Evolutionary conservation across 1,140 invertebrate genomes (phyloP).

Genomic region (Temnothorax curvispinosus): DNA sequence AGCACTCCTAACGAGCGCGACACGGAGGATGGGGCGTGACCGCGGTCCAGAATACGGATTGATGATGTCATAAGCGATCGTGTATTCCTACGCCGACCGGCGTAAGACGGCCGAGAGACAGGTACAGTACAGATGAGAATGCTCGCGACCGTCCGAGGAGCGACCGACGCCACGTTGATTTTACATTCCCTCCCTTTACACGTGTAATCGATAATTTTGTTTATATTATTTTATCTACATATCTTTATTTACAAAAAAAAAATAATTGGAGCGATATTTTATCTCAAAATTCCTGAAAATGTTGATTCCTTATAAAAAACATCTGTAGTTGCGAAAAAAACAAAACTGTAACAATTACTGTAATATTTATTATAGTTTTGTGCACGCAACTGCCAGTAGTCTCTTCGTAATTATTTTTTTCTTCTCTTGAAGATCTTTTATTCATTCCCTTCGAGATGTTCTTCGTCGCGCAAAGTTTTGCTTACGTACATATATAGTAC

Average conservation of each 20-base stretch:
- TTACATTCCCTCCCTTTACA: too few species aligned
- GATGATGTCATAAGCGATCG: slow-evolving; percentile 79
- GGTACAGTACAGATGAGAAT: slow-evolving; percentile 55
- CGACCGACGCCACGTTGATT: neutral
- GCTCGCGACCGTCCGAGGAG: neutral
- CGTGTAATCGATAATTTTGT: too few species aligned
- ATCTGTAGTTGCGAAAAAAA: too few species aligned
- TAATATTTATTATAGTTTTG: too few species aligned
- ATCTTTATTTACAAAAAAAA: neutral
- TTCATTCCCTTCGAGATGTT: neutral
- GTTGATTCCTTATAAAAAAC: neutral
- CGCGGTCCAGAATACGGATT: slow-evolving; percentile 75
- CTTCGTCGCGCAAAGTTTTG: neutral
- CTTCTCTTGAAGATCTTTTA: neutral
- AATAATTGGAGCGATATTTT: neutral
- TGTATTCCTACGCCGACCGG: slow-evolving; percentile 76
- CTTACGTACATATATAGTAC: neutral
- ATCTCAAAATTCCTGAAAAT: neutral
- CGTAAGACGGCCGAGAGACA: slow-evolving; percentile 27
- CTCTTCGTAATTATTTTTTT: too few species aligned
- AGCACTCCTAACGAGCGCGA: neutral
- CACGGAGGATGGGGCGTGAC: slow-evolving; percentile 79
- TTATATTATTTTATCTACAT: neutral
- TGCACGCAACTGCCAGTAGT: too few species aligned
- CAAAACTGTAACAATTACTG: too few species aligned